A percentile compares a stretch with the other conserved stretches of the same genome.
These are phyloP conservation scores for Agonopterix heracliana DNA, from an alignment of 2,888 invertebrate species.

Conservation along the genomic window DNA sequence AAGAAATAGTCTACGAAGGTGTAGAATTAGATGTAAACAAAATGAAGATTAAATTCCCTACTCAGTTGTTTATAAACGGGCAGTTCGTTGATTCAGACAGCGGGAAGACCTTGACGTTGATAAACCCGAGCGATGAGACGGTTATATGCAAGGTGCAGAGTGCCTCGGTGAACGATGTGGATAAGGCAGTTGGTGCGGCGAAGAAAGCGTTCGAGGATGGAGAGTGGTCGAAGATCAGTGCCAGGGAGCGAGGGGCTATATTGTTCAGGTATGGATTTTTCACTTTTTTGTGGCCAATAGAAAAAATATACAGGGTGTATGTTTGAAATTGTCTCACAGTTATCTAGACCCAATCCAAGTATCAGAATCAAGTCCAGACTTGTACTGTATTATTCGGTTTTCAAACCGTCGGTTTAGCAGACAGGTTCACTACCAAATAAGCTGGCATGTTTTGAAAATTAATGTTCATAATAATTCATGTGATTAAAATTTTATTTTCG, in stretches of 20 bases:
- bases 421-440: no score
- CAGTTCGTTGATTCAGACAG: slow-evolving; percentile 88
- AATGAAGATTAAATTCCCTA: slow-evolving; percentile 89
- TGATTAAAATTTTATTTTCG: no score
- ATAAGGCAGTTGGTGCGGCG: slow-evolving; percentile 91
- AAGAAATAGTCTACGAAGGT: slow-evolving; percentile 82
- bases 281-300: no score
- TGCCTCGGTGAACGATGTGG: slow-evolving; percentile 87
- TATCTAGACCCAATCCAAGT: neutral
- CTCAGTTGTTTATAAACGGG: slow-evolving; percentile 94
- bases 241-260: slow-evolving; percentile 90
- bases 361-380: no score
- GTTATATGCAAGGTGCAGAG: slow-evolving; percentile 84
- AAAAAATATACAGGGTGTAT: neutral
- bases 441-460: no score
- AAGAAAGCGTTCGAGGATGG: slow-evolving; percentile 91
- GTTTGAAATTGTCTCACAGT: neutral
- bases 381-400: no score
- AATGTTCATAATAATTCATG: no score
- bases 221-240: slow-evolving; percentile 96
- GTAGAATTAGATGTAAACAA: slow-evolving; percentile 88
- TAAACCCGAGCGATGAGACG: slow-evolving; percentile 92
- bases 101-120: slow-evolving; percentile 77
- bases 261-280: slow-evolving; percentile 87
- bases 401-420: no score